Evolutionary conservation across 2,888 invertebrate species (phyloP).

Genomic region (Microdon myrmicae): DNA sequence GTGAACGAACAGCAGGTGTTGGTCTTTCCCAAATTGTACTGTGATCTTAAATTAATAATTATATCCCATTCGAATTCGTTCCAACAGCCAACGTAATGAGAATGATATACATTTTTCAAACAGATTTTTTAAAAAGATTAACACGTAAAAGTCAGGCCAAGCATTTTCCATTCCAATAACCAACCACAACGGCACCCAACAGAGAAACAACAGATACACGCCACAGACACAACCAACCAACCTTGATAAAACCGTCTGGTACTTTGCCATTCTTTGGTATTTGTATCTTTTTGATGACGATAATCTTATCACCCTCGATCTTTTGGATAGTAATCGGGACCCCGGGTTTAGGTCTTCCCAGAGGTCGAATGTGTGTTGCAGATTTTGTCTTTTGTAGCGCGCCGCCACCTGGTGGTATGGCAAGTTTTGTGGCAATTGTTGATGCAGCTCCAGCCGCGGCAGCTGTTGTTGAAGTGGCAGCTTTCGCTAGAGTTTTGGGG

Average conservation of each 20-base stretch:
- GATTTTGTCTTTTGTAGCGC: constrained; percentile 37
- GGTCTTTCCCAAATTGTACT: no score
- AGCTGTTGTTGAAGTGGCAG: constrained; percentile 19
- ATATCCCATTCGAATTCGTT: no score
- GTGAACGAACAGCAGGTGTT: no score
- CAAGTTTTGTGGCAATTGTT: constrained; percentile 32
- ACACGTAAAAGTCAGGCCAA: constrained; percentile 15
- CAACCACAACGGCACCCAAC: no score
- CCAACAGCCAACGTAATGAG: no score
- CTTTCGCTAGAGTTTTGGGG: constrained; percentile 43
- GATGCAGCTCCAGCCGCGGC: constrained; percentile 27
- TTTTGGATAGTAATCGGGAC: constrained; percentile 66
- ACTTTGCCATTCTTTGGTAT: constrained; percentile 67
- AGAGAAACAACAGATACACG: constrained; percentile 24
- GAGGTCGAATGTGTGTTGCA: constrained; percentile 28
- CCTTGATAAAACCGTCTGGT: constrained; percentile 64
- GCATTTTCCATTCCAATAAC: constrained; percentile 34
- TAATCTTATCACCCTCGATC: constrained; percentile 67
- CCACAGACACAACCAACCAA: constrained; percentile 59
- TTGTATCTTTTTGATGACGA: constrained; percentile 66
- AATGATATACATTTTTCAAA: constrained; percentile 1
- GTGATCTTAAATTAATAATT: no score
- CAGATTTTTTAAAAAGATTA: neutral
- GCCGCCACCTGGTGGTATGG: constrained; percentile 14
- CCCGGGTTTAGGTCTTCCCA: constrained; percentile 59